phyloP scores from a whole-genome alignment of 1,140 invertebrate species.

The Archivesica marissinica region DNA sequence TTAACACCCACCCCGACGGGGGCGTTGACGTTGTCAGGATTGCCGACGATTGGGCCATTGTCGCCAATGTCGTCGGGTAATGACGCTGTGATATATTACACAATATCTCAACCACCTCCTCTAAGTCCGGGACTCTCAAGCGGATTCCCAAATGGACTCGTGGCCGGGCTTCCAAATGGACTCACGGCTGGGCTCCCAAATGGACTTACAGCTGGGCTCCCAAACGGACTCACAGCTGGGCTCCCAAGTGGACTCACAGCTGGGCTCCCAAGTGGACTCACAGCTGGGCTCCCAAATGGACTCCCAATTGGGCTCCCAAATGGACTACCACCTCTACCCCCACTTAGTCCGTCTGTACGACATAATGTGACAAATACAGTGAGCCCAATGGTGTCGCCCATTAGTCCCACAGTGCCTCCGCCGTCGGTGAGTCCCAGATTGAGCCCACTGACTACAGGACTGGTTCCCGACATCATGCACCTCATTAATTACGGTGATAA shows the following conservation, averaged over 20 bases:
- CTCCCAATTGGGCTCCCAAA: constrained; percentile 6
- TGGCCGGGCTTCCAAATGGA: neutral
- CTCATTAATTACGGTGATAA: constrained; percentile 74
- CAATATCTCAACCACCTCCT: constrained; percentile 50
- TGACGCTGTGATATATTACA: constrained; percentile 53
- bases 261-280: neutral
- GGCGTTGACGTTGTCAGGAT: constrained; percentile 42
- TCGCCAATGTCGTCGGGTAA: constrained; percentile 13
- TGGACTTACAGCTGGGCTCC: neutral
- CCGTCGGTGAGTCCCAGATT: constrained; percentile 23
- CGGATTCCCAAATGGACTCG: neutral
- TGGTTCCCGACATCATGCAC: constrained; percentile 67
- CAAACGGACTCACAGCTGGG: neutral
- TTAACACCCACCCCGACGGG: constrained; percentile 57
- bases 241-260: neutral
- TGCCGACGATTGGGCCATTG: constrained; percentile 26
- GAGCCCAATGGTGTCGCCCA: constrained; percentile 23
- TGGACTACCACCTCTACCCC: neutral
- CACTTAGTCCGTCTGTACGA: constrained; percentile 41
- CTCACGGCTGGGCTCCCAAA: neutral
- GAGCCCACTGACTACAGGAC: constrained; percentile 25
- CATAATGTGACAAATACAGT: constrained; percentile 33
- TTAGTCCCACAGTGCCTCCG: constrained; percentile 27
- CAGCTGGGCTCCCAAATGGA: neutral
- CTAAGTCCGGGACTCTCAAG: neutral